Evolutionary conservation across 2,113 vertebrate genomes (phyloP).

Genomic region (Takifugu flavidus): DNA sequence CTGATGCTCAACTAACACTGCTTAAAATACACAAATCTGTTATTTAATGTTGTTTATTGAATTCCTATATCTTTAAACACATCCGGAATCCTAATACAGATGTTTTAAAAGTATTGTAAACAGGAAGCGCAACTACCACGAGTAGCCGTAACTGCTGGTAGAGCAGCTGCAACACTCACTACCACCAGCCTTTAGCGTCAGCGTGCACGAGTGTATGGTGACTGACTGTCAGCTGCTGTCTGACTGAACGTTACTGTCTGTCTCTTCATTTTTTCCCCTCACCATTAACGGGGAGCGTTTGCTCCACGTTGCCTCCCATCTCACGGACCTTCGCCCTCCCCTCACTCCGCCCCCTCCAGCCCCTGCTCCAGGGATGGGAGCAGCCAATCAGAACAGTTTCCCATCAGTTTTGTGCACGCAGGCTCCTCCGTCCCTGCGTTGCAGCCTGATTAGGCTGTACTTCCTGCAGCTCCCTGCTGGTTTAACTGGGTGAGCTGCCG

Average conservation of each 20-base stretch:
- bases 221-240: constrained; percentile 20
- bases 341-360: constrained; percentile 76
- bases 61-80: no score
- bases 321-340: constrained; percentile 61
- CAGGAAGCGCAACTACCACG: no score
- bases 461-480: constrained; percentile 63
- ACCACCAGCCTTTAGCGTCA: neutral
- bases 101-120: no score
- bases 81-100: no score
- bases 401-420: constrained; percentile 99
- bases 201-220: neutral
- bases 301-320: constrained; percentile 73
- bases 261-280: constrained; percentile 46
- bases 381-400: constrained; percentile 89
- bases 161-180: no score
- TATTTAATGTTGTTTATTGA: no score
- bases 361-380: constrained; percentile 84
- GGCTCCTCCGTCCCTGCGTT: constrained; percentile 66
- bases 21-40: neutral
- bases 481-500: constrained; percentile 71
- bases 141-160: no score
- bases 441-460: constrained; percentile 53
- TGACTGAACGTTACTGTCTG: constrained; percentile 65
- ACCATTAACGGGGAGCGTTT: constrained; percentile 65
- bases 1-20: neutral